These are phyloP conservation scores for Cataglyphis cursor DNA, from an alignment of 2,888 invertebrate species.

Conservation along the genomic window DNA sequence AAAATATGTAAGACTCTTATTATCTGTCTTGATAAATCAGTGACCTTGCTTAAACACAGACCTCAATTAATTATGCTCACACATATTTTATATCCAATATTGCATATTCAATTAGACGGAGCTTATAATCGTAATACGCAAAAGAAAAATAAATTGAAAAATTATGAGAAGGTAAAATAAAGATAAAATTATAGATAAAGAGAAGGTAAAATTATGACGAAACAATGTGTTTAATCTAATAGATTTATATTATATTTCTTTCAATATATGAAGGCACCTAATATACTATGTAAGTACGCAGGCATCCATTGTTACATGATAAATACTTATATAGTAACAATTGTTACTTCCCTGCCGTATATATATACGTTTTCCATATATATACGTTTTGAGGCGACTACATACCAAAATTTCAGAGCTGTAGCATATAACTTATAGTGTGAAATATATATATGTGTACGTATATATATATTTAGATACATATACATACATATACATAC, in stretches of 20 bases:
- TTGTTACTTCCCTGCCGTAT: constrained; percentile 26
- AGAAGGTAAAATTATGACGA: not conserved
- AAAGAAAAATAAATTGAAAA: not conserved
- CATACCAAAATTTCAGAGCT: constrained; percentile 1
- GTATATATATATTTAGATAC: not conserved
- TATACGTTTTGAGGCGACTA: not conserved
- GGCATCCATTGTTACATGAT: constrained; percentile 13
- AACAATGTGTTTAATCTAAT: not conserved
- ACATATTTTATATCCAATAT: not conserved
- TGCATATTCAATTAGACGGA: not conserved
- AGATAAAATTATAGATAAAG: not conserved
- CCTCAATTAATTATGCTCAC: constrained; percentile 8
- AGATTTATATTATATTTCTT: constrained; percentile 29
- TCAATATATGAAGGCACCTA: constrained; percentile 31
- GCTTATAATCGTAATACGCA: not conserved
- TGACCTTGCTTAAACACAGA: not conserved
- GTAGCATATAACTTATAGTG: not conserved
- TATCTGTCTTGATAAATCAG: not conserved
- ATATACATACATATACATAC: not conserved
- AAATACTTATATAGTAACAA: constrained; percentile 13
- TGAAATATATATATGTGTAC: constrained; percentile 6
- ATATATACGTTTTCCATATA: not conserved
- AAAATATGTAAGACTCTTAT: not conserved
- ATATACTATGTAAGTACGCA: constrained; percentile 31
- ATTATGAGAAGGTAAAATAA: not conserved